Percentiles rank a stretch among this genome's conserved stretches.
phyloP scores from a whole-genome alignment of 37 sponge, comb jelly and placozoan genomes.

The Ianthella basta region DNA sequence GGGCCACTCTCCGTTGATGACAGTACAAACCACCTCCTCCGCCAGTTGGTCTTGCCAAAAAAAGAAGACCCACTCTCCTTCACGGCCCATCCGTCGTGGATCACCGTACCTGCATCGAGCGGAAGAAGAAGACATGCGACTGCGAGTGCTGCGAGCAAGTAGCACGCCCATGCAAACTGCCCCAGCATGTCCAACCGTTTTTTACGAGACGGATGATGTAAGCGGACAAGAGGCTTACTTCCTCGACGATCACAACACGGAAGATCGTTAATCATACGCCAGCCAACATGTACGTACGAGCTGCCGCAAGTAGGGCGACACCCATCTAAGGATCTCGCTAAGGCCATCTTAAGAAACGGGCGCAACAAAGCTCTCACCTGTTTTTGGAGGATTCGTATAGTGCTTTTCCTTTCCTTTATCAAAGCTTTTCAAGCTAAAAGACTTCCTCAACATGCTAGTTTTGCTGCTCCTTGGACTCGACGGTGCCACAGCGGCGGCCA shows the following conservation, averaged over 20 bases:
- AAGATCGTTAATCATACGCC: no score
- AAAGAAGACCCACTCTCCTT: conserved; percentile 91
- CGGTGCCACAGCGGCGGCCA: conserved; percentile 8
- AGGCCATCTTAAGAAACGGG: no score
- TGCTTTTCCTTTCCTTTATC: neutral
- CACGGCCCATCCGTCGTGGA: conserved; percentile 89
- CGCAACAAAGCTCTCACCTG: neutral
- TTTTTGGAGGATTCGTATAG: neutral
- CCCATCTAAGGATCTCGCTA: no score
- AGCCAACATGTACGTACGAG: no score
- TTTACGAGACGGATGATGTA: no score
- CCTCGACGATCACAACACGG: no score
- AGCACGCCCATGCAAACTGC: no score
- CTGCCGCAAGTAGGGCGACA: no score
- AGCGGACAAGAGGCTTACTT: no score
- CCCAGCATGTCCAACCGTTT: no score
- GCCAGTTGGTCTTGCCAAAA: conserved; percentile 91
- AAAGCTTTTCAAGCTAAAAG: neutral
- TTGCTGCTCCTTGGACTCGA: neutral
- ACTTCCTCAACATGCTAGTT: neutral
- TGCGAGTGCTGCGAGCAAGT: neutral
- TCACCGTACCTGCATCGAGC: conserved; percentile 35
- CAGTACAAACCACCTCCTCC: conserved; percentile 84
- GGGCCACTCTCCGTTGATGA: conserved; percentile 35
- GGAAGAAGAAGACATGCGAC: neutral